Evolutionary conservation across 2,888 invertebrate species (phyloP).

Genomic region (Dasysyrphus albostriatus): DNA sequence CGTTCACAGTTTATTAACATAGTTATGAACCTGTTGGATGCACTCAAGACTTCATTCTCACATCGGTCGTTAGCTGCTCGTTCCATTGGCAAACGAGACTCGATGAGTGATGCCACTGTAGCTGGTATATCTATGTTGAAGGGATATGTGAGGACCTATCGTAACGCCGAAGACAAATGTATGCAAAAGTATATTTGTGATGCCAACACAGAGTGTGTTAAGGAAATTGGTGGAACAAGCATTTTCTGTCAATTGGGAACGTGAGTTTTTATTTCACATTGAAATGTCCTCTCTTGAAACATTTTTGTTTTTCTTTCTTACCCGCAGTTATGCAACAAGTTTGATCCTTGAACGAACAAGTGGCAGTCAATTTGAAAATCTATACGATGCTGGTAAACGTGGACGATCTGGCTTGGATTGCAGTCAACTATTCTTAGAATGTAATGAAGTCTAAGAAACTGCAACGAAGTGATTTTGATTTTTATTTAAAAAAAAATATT

Average conservation of each 20-base stretch:
- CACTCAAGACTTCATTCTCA: conserved; percentile 95
- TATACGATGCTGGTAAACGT: conserved; percentile 93
- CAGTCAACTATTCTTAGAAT: conserved; percentile 92
- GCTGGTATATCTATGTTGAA: conserved; percentile 95
- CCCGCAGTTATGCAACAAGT: conserved; percentile 92
- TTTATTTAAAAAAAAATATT: conserved; percentile 12
- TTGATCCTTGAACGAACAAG: conserved; percentile 92
- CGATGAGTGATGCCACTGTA: conserved; percentile 94
- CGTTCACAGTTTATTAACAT: conserved; percentile 93
- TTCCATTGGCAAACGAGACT: conserved; percentile 93
- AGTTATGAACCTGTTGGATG: conserved; percentile 95
- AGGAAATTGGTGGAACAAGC: conserved; percentile 91
- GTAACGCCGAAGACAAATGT: conserved; percentile 91
- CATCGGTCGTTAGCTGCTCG: conserved; percentile 94
- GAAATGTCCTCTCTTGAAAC: background rate
- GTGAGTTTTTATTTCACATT: conserved; percentile 87
- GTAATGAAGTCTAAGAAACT: conserved; percentile 91
- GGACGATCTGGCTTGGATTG: conserved; percentile 94
- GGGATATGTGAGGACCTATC: conserved; percentile 93
- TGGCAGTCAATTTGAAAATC: conserved; percentile 89
- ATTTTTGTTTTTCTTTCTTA: conserved; percentile 4
- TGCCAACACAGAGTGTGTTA: conserved; percentile 93
- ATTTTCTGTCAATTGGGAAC: conserved; percentile 97
- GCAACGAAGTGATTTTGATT: conserved; percentile 15
- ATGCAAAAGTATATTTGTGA: conserved; percentile 95